A percentile compares a stretch with the other conserved stretches of the same genome.
These are phyloP conservation scores for Idris sp. DNA, from an alignment of 1,140 invertebrate species.

Conservation along the genomic window DNA sequence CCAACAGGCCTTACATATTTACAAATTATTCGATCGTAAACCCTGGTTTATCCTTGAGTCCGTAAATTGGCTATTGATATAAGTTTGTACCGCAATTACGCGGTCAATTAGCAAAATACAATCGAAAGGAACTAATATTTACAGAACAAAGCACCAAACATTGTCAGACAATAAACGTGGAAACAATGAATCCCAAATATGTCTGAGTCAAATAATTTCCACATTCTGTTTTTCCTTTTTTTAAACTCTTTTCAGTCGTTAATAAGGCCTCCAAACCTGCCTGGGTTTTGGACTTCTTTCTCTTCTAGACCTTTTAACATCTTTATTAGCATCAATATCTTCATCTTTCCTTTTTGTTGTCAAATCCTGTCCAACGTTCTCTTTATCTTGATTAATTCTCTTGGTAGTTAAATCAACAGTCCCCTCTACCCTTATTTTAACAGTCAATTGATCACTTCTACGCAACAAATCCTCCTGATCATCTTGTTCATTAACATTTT, in stretches of 20 bases:
- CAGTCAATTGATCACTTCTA: conserved; percentile 64
- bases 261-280: conserved; percentile 77
- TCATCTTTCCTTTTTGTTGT: conserved; percentile 72
- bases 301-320: conserved; percentile 66
- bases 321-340: conserved; percentile 66
- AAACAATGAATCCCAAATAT: too few species aligned
- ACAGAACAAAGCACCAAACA: conserved; percentile 47
- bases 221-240: background rate
- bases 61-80: conserved; percentile 56
- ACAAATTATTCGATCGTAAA: conserved; percentile 73
- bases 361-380: conserved; percentile 75
- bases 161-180: conserved; percentile 29
- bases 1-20: conserved; percentile 63
- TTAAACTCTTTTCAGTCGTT: conserved; percentile 23
- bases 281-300: conserved; percentile 75
- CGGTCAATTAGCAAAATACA: conserved; percentile 38
- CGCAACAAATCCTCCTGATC: conserved; percentile 61
- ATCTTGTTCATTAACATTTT: conserved; percentile 71
- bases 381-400: conserved; percentile 69
- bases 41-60: conserved; percentile 78
- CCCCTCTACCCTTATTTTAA: conserved; percentile 73
- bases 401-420: conserved; percentile 75
- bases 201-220: too few species aligned
- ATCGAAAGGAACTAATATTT: conserved; percentile 49
- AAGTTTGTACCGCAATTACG: conserved; percentile 49